Base-by-base conservation (phyloP, 2,888 invertebrate genomes). In the Drosophila kambysellisi region DNA sequence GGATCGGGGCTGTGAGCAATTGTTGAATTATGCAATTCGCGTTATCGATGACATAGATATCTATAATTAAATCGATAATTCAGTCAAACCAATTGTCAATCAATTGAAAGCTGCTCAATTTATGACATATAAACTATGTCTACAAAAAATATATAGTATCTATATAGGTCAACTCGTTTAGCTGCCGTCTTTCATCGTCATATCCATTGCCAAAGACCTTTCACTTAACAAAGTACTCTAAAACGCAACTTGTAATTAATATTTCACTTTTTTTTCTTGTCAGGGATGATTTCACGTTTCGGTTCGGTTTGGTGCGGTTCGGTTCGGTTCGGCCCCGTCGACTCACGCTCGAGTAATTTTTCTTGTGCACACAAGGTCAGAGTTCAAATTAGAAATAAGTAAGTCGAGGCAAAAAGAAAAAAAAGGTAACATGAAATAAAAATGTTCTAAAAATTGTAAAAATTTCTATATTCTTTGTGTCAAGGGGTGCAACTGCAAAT, bases 401-500 rank as follows among this genome's bases (percentile, higher is more conserved):
- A 70, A 62, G 74, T 51, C 70, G 58, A 74, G 71, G 51, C 46
- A 30, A 20, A 65, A 60, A 74, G 2, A 25, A 71, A 4, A 39
- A 25, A 46, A 50, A 17, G 20, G 59, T 59, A 50, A 67, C 67
- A 75, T 69, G 35, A 64, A 74, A 83, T 74, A 70, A 71, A 85
- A 82, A 82, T 83, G 73, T 82, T 54, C 29, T 30, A 60, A 69
- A 46, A 46, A 20, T 25, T 4, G 15, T 63, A 56, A 58, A 56
- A 72, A 69, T 69, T 61, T 54, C 41, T 58, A 41, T 12, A 53
- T 54, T 70, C 61, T 41, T 52, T 58, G 50, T 72, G 50, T 64
- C 25, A 81, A 80, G 81, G 88, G 86, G 81, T 88, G 86, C 51
- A 79, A 78, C 78, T 77, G 76, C 75, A 74, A 85, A 83, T 81